A percentile compares a stretch with the other conserved stretches of the same genome.
Conservation (phyloP, 2,888 invertebrate genomes). For the Noctua janthe region DNA sequence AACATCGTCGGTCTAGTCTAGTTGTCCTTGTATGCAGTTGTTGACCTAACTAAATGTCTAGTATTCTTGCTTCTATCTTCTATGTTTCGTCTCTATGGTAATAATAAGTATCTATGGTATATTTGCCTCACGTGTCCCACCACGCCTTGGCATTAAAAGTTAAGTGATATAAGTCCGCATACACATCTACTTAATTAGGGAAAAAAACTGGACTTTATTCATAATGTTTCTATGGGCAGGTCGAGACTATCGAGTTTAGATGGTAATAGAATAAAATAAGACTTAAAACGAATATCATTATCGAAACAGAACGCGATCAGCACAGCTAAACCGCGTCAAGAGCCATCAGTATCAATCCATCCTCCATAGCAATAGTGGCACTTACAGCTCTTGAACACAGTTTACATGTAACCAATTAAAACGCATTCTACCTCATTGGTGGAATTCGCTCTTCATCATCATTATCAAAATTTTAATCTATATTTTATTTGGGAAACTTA, state of each 20-base stretch:
- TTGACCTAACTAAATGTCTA: conserved; percentile 14
- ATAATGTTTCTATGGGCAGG: not conserved
- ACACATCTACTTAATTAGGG: conserved; percentile 35
- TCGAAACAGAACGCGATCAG: not conserved
- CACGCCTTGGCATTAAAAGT: conserved; percentile 41
- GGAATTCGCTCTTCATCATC: not conserved
- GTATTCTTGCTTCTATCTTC: not conserved
- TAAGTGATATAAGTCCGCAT: conserved; percentile 20
- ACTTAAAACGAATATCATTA: not conserved
- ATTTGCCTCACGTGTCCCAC: conserved; percentile 29
- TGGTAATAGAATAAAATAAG: not conserved
- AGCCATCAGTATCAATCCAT: not conserved
- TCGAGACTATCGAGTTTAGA: not conserved
- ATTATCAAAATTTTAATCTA: not conserved
- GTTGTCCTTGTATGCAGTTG: conserved; percentile 36
- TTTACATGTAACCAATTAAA: not conserved
- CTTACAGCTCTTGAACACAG: not conserved
- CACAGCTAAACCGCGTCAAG: not conserved
- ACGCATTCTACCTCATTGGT: not conserved
- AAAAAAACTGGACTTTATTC: conserved; percentile 1
- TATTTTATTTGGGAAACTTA: too few relatives aligned
- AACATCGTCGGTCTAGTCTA: not conserved
- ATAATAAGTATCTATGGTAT: not conserved
- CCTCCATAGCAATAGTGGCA: not conserved
- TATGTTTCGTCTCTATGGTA: not conserved